Conservation (phyloP, 2,888 invertebrate species). For the Crepidodera aurea region DNA sequence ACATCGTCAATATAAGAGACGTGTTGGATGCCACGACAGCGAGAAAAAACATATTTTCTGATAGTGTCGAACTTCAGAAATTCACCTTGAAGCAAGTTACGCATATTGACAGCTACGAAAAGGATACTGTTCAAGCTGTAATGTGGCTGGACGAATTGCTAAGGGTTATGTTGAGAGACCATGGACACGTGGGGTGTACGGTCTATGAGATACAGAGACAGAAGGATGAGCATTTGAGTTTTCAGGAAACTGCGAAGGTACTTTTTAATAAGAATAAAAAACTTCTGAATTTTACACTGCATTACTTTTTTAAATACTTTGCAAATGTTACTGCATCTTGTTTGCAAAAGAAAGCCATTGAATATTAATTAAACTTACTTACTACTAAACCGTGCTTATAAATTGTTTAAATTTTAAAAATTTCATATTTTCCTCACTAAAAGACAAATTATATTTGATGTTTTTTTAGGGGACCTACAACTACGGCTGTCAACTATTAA, state of each 20-base stretch:
- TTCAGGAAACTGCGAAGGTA: conserved; percentile 83
- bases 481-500: conserved; percentile 80
- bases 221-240: conserved; percentile 77
- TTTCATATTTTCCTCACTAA: no score
- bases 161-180: conserved; percentile 72
- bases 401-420: no score
- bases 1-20: conserved; percentile 76
- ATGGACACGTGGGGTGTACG: conserved; percentile 77
- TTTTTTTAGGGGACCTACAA: conserved; percentile 76
- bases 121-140: conserved; percentile 77
- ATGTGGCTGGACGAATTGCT: conserved; percentile 81
- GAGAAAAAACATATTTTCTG: conserved; percentile 75
- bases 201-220: conserved; percentile 77
- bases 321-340: no score
- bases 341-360: no score
- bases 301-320: no score
- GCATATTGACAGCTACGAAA: conserved; percentile 78
- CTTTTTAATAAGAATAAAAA: conserved; percentile 45
- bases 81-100: conserved; percentile 80
- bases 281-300: no score
- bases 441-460: no score
- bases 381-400: no score
- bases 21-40: conserved; percentile 75
- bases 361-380: no score
- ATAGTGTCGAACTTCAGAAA: conserved; percentile 78